Base-by-base conservation (phyloP, 2,113 vertebrate species). In the Thryonomys swinderianus region DNA sequence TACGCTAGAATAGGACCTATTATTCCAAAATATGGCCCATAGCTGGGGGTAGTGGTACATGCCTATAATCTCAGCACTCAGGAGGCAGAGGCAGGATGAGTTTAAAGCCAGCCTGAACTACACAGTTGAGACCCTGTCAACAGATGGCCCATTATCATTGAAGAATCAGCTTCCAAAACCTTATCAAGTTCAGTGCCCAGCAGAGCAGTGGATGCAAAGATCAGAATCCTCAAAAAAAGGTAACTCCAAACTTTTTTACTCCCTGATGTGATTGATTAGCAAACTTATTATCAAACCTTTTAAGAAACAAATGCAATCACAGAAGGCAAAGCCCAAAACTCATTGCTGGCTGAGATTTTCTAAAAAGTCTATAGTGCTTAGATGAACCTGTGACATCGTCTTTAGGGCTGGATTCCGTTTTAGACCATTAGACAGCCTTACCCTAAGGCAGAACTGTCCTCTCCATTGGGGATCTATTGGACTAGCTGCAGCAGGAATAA, bases 171-270 rank as follows among this genome's bases (percentile, higher is more conserved):
- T 89, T 92, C 14, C 16, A 61, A 95, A 71, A 45, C 10, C 42
- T 23, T 45, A 80, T 55, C 55, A 34, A 71, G 4, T 17, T 88
- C 78, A 48, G 79, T 84, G n/a, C 55, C 20, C 27, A 53, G 8
- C 2, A 51, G 42, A 80, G 6, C 17, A 80, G 10, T 42, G 9
- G 20, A 62, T 79, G 23, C 17, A 73, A 57, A 95, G 18, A 16
- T 40, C 55, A 48, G n/a, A 73, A 20, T 7, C 21, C 59, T 51
- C 55, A 51, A 83, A 78, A 76, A 79, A 71, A 78, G 7, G 11
- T 57, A 94, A 79, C 17, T 59, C 45, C 34, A 76, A 79, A 88
- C 32, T 87, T 89, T 16, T 91, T 88, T 71, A 37, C 20, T 83
- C 27, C 5, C 0, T 40, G 10, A 37, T 32, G 55, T 67, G 20